phyloP scores from a whole-genome alignment of 1,140 invertebrate species.

The Drosophila suzukii region DNA sequence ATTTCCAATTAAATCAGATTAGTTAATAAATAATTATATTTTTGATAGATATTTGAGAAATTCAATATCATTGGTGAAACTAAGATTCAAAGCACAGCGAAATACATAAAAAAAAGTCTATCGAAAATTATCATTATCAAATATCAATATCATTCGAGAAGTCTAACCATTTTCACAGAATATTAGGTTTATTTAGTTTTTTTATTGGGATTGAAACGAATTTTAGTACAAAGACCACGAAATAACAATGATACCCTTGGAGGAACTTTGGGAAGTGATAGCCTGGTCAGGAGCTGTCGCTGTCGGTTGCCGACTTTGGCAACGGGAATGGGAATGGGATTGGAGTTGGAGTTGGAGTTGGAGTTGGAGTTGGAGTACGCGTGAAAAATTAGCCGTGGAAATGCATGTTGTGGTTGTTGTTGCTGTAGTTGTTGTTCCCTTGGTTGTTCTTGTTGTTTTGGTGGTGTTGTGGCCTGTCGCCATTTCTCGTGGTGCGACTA shows the following conservation, averaged over 20 bases:
- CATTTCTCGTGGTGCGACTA: conserved; percentile 72
- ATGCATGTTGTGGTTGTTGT: conserved; percentile 67
- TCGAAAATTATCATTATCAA: no score
- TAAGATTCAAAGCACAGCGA: no score
- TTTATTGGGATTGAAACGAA: no score
- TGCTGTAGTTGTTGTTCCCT: conserved; percentile 29
- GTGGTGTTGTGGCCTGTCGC: conserved; percentile 73
- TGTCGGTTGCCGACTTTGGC: conserved; percentile 53
- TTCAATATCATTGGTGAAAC: no score
- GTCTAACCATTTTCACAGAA: no score
- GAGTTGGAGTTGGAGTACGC: conserved; percentile 38
- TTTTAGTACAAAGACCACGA: conserved; percentile 1
- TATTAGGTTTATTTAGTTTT: not conserved
- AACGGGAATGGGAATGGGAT: conserved; percentile 18
- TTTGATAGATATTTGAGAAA: no score
- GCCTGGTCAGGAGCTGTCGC: conserved; percentile 76
- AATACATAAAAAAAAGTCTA: no score
- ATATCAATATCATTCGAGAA: no score
- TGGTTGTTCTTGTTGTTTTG: conserved; percentile 34
- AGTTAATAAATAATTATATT: no score
- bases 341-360: not conserved
- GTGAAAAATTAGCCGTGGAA: conserved; percentile 81
- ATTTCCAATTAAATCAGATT: no score
- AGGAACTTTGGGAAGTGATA: conserved; percentile 15
- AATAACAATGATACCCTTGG: conserved; percentile 22